A percentile compares a stretch with the other conserved stretches of the same genome.
These are phyloP conservation scores for Gymnodraco acuticeps DNA, from an alignment of 2,797 vertebrate genomes.

Conservation along the genomic window DNA sequence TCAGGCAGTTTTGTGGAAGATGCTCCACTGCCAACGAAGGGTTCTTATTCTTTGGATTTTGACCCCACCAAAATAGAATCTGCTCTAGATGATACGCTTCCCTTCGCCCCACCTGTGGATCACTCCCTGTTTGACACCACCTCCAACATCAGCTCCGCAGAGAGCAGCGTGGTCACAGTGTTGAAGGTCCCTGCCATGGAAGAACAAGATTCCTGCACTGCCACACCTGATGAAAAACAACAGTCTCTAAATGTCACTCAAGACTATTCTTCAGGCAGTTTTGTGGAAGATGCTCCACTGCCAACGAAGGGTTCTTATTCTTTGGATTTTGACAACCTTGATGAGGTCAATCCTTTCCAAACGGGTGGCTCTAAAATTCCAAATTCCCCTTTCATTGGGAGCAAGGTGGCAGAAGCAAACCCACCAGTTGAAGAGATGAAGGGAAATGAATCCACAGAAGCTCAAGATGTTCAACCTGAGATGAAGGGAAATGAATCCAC, in stretches of 20 bases:
- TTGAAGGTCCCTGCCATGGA: conserved; percentile 8
- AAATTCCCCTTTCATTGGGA: conserved; percentile 67
- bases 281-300: conserved; percentile 69
- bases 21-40: conserved; percentile 61
- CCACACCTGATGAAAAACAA: conserved; percentile 49
- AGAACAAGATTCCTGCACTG: conserved; percentile 29
- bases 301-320: conserved; percentile 63
- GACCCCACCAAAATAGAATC: conserved; percentile 35
- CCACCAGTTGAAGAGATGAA: conserved; percentile 45
- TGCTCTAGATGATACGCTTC: conserved; percentile 81
- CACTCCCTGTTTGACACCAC: conserved; percentile 77
- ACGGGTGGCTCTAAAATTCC: conserved; percentile 72
- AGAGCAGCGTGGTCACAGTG: conserved; percentile 81
- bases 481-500: conserved; percentile 21
- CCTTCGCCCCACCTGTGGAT: conserved; percentile 75
- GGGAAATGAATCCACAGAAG: conserved; percentile 12
- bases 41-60: conserved; percentile 71
- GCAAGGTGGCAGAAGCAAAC: conserved; percentile 24
- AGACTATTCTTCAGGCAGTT: conserved; percentile 26
- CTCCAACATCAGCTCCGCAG: conserved; percentile 69
- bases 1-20: conserved; percentile 57
- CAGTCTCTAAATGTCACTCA: background rate
- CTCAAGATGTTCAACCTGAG: conserved; percentile 64
- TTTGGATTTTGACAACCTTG: conserved; percentile 77
- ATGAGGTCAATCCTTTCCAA: conserved; percentile 78